Evolutionary conservation across 2,797 vertebrate species (phyloP).

Genomic region (Myotis pilosus): DNA sequence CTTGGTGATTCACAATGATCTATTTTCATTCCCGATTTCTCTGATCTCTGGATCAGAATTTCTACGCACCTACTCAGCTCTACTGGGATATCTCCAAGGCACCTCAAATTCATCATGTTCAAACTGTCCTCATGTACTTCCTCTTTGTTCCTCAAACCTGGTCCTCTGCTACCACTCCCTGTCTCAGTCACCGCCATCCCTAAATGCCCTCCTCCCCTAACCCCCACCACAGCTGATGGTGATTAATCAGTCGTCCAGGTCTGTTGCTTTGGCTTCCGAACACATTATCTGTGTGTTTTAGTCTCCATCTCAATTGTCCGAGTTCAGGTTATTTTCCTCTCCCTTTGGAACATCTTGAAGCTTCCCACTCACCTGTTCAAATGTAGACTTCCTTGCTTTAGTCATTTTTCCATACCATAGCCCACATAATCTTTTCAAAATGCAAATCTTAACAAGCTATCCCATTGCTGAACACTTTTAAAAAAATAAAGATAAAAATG

Average conservation of each 20-base stretch:
- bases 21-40: neutral
- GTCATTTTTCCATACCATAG: neutral
- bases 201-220: neutral
- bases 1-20: neutral
- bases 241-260: neutral
- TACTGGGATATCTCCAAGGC: neutral
- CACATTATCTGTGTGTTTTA: neutral
- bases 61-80: neutral
- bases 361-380: neutral
- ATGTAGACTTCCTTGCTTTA: neutral
- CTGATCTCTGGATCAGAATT: neutral
- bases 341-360: neutral
- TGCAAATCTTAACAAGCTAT: neutral
- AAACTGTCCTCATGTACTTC: neutral
- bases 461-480: neutral
- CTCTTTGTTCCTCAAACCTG: neutral
- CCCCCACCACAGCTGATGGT: neutral
- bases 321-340: neutral
- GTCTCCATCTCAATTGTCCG: neutral
- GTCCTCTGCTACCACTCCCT: neutral
- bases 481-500: neutral
- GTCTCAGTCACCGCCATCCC: neutral
- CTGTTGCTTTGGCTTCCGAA: neutral
- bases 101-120: neutral
- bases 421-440: neutral